These are phyloP conservation scores for Heliornis fulica DNA, from an alignment of 2,113 vertebrate genomes.

Conservation along the genomic window DNA sequence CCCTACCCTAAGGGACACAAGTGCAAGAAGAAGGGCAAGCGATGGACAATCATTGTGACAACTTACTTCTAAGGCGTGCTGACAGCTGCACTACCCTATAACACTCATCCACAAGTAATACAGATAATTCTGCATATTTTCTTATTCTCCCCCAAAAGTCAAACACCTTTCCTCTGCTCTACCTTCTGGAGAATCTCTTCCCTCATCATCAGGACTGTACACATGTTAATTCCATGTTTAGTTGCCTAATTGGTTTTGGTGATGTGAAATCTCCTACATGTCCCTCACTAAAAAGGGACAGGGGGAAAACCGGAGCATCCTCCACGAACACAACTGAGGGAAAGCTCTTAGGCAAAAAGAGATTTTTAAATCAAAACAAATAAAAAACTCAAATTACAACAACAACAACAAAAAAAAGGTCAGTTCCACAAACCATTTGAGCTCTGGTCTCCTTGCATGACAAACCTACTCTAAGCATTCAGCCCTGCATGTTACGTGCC, in stretches of 20 bases:
- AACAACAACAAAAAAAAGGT: neutral
- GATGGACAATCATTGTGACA: neutral
- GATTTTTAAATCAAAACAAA: neutral
- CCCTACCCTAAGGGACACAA: neutral
- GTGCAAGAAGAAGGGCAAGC: neutral
- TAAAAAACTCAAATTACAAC: neutral
- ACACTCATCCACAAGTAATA: neutral
- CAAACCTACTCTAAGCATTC: neutral
- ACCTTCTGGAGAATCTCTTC: neutral
- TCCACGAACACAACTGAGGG: neutral
- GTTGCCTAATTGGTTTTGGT: neutral
- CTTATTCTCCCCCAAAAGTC: neutral
- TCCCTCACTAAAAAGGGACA: neutral
- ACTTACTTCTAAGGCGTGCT: neutral
- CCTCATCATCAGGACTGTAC: neutral
- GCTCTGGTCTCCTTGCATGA: neutral
- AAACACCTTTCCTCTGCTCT: neutral
- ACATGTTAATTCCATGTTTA: neutral
- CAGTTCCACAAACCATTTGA: neutral
- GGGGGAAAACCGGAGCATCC: neutral
- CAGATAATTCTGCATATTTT: neutral
- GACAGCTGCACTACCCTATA: neutral
- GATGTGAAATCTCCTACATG: fast-evolving
- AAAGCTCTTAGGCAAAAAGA: neutral
- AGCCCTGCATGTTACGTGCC: neutral